Base-by-base conservation (phyloP, 1,140 invertebrate species). In the Apis laboriosa region DNA sequence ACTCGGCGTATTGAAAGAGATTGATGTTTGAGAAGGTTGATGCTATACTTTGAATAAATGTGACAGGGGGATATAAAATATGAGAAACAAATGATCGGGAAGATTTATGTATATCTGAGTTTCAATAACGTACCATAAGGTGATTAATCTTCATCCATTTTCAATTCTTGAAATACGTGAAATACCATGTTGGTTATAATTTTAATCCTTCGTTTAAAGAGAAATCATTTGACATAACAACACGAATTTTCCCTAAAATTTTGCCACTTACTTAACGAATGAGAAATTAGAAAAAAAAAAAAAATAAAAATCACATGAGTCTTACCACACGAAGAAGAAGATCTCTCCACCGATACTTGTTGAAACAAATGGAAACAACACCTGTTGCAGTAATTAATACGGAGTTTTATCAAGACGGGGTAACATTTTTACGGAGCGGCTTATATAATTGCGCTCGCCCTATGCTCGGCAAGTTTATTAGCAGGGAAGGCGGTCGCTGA, bases 321-420 rank as follows among this genome's bases (percentile, higher is more conserved):
- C 34, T 17, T 28, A n/a, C 1, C n/a, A 12, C 15, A 9, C 9
- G 9, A 28, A 51, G 15, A 28, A 51, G 15, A 55, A 43, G 4
- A 43, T 43, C 34, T 43, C 67, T 43, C 53, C 43, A 21, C 55
- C 28, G 49, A 83, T 79, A 63, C 75, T 78, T 67, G 63, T 61
- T 19, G 56, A n/a, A 84, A 73, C 60, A 49, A 83, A 77, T 64
- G 68, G 68, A 61, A 78, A 77, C 66, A 78, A 83, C 81, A 83
- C 84, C 76, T 85, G 80, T 85, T 78, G 81, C 81, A 55, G 77
- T 84, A 83, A 83, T 78, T 83, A 78, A 71, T 71, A 68, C 24
- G 1, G 56, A 68, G 64, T 82, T 82, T 77, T 76, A 77, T 60
- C 55, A 61, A 60, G 24, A 66, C 61, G 9, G 24, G 51, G 55